Conservation (phyloP, 2,797 vertebrate species). For the Threskiornis aethiopicus region DNA sequence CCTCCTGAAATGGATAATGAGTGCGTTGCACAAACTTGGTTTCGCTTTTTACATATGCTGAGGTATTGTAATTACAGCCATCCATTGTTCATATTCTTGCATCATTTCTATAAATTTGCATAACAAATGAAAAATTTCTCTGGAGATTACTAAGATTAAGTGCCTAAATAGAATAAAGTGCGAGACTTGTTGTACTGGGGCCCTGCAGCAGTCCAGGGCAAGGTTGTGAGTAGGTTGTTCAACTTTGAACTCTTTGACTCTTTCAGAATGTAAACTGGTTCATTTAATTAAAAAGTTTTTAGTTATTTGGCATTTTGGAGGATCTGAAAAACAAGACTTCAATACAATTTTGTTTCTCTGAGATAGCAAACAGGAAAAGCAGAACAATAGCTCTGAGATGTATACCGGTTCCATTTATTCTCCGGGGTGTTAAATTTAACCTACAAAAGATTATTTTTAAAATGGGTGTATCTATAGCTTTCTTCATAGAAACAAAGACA, state of each 20-base stretch:
- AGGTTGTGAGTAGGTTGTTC: not conserved
- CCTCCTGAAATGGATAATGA: conserved; percentile 90
- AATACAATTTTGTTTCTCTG: not conserved
- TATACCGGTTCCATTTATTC: not conserved
- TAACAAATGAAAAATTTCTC: not conserved
- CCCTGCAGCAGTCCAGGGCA: not conserved
- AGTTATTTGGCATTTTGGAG: not conserved
- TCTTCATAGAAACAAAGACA: too few species aligned
- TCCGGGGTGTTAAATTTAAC: not conserved
- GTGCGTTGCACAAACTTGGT: conserved; percentile 90
- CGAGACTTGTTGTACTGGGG: not conserved
- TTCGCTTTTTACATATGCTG: conserved; percentile 92
- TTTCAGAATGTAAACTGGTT: not conserved
- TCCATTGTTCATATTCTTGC: not conserved
- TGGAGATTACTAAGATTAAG: not conserved
- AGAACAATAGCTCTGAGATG: not conserved
- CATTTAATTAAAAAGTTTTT: not conserved
- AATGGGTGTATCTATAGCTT: not conserved
- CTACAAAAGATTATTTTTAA: not conserved
- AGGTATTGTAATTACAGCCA: conserved; percentile 75
- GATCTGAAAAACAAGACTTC: not conserved
- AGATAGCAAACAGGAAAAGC: conserved; percentile 1
- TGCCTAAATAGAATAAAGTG: not conserved
- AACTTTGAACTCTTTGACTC: not conserved
- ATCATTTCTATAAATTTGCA: not conserved